Evolutionary conservation across 1,140 invertebrate species (phyloP).

Genomic region (Pararge aegeria): DNA sequence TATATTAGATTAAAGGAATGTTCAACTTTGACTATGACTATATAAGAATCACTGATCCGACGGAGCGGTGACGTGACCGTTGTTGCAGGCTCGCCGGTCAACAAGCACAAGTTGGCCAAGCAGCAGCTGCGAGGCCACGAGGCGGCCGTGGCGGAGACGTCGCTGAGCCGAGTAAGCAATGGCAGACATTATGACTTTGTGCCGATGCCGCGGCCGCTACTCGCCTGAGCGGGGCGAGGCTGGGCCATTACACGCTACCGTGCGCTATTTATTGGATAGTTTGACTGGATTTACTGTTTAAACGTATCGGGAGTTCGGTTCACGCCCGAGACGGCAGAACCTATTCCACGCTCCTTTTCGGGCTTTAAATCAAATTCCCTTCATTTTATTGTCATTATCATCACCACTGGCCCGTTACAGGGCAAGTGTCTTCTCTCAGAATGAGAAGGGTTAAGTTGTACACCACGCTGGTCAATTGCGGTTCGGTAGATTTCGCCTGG

Average conservation of each 20-base stretch:
- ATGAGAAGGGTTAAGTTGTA: too few species aligned
- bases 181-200: slow-evolving; percentile 60
- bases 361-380: too few species aligned
- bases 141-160: slow-evolving; percentile 86
- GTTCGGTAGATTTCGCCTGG: too few species aligned
- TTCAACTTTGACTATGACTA: too few species aligned
- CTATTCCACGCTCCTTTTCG: too few species aligned
- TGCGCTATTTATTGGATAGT: neutral
- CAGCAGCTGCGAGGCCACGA: slow-evolving; percentile 83
- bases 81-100: slow-evolving; percentile 86
- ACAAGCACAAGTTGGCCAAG: slow-evolving; percentile 88
- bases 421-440: too few species aligned
- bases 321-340: too few species aligned
- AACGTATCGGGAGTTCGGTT: neutral
- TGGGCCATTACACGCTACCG: slow-evolving; percentile 28
- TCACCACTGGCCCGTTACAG: too few species aligned
- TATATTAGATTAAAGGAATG: too few species aligned
- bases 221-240: slow-evolving; percentile 33
- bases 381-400: too few species aligned
- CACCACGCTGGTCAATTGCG: too few species aligned
- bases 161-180: slow-evolving; percentile 84
- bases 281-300: neutral
- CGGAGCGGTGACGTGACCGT: slow-evolving; percentile 39
- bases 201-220: slow-evolving; percentile 35
- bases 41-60: slow-evolving; percentile 22